phyloP scores from a whole-genome alignment of 2,797 vertebrate genomes.

The Denticeps clupeoides region DNA sequence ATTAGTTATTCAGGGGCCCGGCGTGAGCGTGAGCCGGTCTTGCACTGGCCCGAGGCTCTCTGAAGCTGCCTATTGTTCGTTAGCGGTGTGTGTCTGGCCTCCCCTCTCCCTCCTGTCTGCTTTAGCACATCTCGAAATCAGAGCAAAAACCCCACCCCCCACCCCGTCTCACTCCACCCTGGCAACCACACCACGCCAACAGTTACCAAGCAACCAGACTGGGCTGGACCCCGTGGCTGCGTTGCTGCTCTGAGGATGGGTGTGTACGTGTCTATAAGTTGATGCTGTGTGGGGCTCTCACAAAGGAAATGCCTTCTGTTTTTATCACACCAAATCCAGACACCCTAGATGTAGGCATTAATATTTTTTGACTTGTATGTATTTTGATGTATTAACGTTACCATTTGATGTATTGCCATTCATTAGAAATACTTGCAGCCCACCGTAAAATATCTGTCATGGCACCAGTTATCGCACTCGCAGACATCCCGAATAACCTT shows the following conservation, averaged over 20 bases:
- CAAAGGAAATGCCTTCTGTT: too few species aligned
- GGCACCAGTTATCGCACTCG: too few species aligned
- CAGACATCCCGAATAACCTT: too few species aligned
- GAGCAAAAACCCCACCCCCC: slow-evolving; percentile 43
- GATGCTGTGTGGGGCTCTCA: slow-evolving; percentile 37
- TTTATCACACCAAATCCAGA: too few species aligned
- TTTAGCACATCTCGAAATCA: slow-evolving; percentile 63
- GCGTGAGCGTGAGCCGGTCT: slow-evolving; percentile 56
- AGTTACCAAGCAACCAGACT: slow-evolving; percentile 69
- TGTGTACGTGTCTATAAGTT: slow-evolving; percentile 18
- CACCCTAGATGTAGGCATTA: too few species aligned
- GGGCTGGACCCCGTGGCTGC: slow-evolving; percentile 57
- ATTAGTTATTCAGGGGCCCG: slow-evolving; percentile 58
- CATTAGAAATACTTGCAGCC: too few species aligned
- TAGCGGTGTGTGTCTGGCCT: slow-evolving; percentile 49
- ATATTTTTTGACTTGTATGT: too few species aligned
- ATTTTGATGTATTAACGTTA: too few species aligned
- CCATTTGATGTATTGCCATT: too few species aligned
- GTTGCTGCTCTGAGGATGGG: slow-evolving; percentile 35
- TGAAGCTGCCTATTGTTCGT: slow-evolving; percentile 60
- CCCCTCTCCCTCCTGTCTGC: slow-evolving; percentile 54
- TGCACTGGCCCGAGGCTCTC: slow-evolving; percentile 54
- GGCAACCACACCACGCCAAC: slow-evolving; percentile 66
- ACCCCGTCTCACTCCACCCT: slow-evolving; percentile 41
- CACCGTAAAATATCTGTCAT: too few species aligned